Conservation (phyloP, 2,797 vertebrate genomes). For the Sebastes minor region DNA sequence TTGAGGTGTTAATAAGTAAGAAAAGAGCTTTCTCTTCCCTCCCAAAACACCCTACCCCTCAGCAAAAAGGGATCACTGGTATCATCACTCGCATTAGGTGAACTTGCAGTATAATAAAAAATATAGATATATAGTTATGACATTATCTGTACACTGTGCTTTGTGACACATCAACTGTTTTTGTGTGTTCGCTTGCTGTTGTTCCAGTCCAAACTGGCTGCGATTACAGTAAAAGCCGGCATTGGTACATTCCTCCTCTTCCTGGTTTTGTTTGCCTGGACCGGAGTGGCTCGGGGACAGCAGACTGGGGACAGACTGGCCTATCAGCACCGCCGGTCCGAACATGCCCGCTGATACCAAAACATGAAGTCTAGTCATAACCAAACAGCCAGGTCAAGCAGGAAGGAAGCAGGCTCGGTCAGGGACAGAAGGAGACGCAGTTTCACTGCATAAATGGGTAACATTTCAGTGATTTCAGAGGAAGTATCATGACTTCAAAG, state of each 20-base stretch:
- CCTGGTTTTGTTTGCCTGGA: constrained; percentile 81
- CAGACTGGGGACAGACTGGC: constrained; percentile 60
- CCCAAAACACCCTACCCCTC: not conserved
- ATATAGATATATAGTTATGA: not conserved
- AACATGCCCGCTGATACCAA: constrained; percentile 64
- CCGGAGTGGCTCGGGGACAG: constrained; percentile 49
- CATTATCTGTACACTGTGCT: not conserved
- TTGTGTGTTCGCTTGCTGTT: constrained; percentile 35
- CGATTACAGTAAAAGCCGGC: constrained; percentile 63
- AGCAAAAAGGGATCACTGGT: not conserved
- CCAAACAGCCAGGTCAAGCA: constrained; percentile 18
- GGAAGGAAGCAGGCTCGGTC: constrained; percentile 61
- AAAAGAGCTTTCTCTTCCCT: not conserved
- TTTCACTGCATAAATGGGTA: constrained; percentile 19
- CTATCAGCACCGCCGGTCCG: constrained; percentile 44
- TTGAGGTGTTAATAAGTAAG: not conserved
- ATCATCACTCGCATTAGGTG: not conserved
- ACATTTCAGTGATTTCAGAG: constrained; percentile 14
- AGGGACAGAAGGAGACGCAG: not conserved
- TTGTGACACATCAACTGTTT: constrained; percentile 14
- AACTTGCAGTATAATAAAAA: not conserved
- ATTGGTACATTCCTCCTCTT: constrained; percentile 77
- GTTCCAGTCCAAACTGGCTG: constrained; percentile 27
- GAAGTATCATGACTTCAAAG: constrained; percentile 21
- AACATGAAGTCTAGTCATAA: constrained; percentile 54